Conservation (phyloP, 2,113 vertebrate species). For the Stictonetta naevosa region DNA sequence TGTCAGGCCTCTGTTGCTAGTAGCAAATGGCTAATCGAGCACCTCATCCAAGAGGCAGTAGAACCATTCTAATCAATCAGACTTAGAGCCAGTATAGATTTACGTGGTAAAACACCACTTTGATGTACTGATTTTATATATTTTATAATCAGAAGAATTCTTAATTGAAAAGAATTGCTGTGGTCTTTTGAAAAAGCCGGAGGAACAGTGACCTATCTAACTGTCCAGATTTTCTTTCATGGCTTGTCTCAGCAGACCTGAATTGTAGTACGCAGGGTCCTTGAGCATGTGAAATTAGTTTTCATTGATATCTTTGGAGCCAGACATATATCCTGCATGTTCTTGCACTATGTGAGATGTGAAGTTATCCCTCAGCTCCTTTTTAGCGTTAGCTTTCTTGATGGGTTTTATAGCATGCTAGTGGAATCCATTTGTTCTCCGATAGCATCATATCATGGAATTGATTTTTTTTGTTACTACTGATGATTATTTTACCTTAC, state of each 20-base stretch:
- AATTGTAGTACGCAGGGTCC: neutral
- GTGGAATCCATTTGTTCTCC: neutral
- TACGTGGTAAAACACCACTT: neutral
- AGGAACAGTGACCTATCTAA: neutral
- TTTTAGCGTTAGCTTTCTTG: neutral
- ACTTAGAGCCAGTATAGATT: neutral
- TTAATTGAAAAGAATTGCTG: neutral
- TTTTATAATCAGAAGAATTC: neutral
- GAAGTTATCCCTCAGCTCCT: neutral
- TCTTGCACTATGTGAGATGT: fast-evolving
- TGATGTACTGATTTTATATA: neutral
- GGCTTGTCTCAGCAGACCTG: neutral
- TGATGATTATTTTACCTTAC: neutral
- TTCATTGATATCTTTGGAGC: neutral
- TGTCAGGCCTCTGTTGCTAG: neutral
- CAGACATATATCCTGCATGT: fast-evolving
- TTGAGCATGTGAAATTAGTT: neutral
- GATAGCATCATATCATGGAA: neutral
- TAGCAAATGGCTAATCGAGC: neutral
- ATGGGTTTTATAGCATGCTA: neutral
- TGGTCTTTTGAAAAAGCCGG: neutral
- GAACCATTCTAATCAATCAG: neutral
- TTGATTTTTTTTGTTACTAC: neutral
- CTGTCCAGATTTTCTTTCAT: neutral
- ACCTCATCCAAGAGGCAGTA: neutral